Base-by-base conservation (phyloP, 2,888 invertebrate species). In the Tiphia femorata region DNA sequence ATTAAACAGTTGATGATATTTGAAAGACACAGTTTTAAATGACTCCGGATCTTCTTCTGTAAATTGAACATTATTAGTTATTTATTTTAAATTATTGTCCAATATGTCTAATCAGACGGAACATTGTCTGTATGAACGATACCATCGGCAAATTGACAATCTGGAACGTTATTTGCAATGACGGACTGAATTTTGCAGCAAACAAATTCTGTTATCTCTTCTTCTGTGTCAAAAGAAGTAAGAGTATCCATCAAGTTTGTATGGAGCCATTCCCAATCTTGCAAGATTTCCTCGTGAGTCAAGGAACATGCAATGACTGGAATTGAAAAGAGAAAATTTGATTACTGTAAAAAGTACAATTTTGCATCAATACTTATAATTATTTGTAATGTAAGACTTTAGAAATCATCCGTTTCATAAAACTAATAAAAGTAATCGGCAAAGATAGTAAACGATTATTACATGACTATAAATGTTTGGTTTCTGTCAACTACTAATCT, bases 141-240 rank as follows among this genome's bases (percentile, higher is more conserved):
- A 87, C 88, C 88, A 74, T 88, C 88, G 38, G 84, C 79, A 66
- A 86, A 85, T 48, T 87, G 85, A 77, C 86, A 87, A 53, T 89
- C 89, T 64, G 90, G 89, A 53, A 82, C 75, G 60, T 88, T 89
- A 19, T 92, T 94, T 14, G 95, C 95, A 70, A 95, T 90, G 49
- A 98, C 87, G n/a, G 97, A 96, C 82, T 97, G 94, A 64, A 98
- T 94, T 88, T 98, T 98, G 80, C 97, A 96, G 70, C 91, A 90
- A 0, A 98, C 97, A 88, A 97, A 98, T 70, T 96, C 95, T 10
- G 96, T 96, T 5, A 96, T 90, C 84, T 98, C 98, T 67, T 96
- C 95, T 79, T 97, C 96, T 33, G 88, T 92, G 72, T 98, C 97
- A 87, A 98, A 97, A 38, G 94, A 92, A 83, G 92, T 92, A 33